Conservation (phyloP, 2,113 vertebrate species). For the Deroptyus accipitrinus region DNA sequence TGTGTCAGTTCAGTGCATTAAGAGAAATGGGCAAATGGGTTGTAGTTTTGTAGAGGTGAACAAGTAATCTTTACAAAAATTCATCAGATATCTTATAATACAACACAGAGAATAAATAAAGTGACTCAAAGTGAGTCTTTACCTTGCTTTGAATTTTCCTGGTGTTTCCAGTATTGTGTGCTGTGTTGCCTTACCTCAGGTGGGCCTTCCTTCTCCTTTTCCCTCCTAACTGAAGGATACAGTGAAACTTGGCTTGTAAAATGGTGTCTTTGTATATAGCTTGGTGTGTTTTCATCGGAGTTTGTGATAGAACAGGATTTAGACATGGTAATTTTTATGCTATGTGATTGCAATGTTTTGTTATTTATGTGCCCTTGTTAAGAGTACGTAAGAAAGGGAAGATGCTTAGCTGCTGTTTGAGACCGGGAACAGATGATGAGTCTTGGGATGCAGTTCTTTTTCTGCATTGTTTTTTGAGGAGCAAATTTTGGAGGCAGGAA, state of each 20-base stretch:
- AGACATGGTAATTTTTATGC: background rate
- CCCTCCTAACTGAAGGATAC: background rate
- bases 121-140: background rate
- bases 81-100: background rate
- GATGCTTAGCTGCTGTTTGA: background rate
- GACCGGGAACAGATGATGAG: background rate
- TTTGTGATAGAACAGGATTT: background rate
- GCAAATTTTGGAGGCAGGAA: background rate
- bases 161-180: background rate
- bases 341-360: background rate
- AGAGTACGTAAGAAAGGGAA: background rate
- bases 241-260: background rate
- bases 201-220: background rate
- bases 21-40: background rate
- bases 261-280: background rate
- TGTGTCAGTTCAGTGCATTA: background rate
- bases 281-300: background rate
- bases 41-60: background rate
- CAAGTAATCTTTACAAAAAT: background rate
- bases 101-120: background rate
- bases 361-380: background rate
- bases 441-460: background rate
- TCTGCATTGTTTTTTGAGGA: background rate
- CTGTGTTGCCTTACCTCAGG: background rate
- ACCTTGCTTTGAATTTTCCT: background rate